These are phyloP conservation scores for Decapterus maruadsi DNA, from an alignment of 2,797 vertebrate genomes.

Conservation along the genomic window DNA sequence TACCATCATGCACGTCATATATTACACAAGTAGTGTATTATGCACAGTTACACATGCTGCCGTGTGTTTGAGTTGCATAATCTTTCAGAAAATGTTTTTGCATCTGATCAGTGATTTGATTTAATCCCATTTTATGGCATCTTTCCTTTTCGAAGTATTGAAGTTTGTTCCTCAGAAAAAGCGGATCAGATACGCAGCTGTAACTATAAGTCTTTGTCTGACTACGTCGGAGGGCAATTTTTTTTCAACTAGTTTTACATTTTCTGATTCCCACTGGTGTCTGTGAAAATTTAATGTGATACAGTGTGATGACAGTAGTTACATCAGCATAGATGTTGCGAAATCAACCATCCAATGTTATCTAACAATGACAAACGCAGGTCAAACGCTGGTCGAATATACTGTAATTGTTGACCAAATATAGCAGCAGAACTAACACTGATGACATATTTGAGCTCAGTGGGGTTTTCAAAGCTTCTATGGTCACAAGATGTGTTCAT, in stretches of 20 bases:
- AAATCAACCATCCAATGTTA: neutral
- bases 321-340: neutral
- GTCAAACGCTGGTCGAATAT: slow-evolving; percentile 20
- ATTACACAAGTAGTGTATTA: slow-evolving; percentile 24
- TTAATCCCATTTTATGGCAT: neutral
- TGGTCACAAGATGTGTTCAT: slow-evolving; percentile 62
- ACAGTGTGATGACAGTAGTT: neutral
- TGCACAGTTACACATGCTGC: slow-evolving; percentile 13
- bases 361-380: neutral
- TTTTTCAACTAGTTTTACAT: slow-evolving; percentile 9
- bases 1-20: neutral
- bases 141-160: slow-evolving; percentile 41
- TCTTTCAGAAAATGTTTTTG: slow-evolving; percentile 13
- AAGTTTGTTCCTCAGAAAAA: slow-evolving; percentile 26
- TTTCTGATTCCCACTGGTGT: neutral
- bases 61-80: slow-evolving; percentile 16
- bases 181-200: slow-evolving; percentile 8
- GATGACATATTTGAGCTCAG: slow-evolving; percentile 12
- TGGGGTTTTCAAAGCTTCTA: slow-evolving; percentile 22
- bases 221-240: neutral
- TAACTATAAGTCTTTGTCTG: slow-evolving; percentile 10
- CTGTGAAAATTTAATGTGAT: neutral
- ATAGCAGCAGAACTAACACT: slow-evolving; percentile 40
- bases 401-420: slow-evolving; percentile 26
- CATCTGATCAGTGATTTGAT: slow-evolving; percentile 7